Conservation (phyloP, 2,888 invertebrate genomes). For the Oligia fasciuncula region DNA sequence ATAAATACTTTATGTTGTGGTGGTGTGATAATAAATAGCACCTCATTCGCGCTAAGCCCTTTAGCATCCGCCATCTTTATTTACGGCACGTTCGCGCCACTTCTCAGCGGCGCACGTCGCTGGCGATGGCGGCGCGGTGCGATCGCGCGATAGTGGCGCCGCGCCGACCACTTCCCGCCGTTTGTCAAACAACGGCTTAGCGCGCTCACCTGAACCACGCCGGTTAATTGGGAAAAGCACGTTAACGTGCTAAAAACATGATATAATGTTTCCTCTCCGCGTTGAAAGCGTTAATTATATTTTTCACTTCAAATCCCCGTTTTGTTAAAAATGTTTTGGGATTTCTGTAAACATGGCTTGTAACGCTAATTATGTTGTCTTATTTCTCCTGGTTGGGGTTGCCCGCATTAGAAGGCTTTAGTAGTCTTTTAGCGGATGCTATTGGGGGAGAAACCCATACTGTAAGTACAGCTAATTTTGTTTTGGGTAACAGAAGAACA, state of each 20-base stretch:
- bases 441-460: neutral
- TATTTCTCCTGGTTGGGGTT: conserved; percentile 33
- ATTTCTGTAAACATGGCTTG: conserved; percentile 56
- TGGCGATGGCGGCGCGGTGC: conserved; percentile 24
- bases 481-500: neutral
- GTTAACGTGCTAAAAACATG: conserved; percentile 83
- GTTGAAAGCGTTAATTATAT: conserved; percentile 70
- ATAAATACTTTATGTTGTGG: conserved; percentile 67
- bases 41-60: conserved; percentile 74
- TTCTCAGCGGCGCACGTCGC: conserved; percentile 71
- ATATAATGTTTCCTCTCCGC: conserved; percentile 84
- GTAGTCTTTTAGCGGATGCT: neutral
- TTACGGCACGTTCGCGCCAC: conserved; percentile 84
- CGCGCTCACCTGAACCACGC: conserved; percentile 79
- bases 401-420: conserved; percentile 3
- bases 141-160: conserved; percentile 81
- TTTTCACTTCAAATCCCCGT: conserved; percentile 69
- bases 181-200: conserved; percentile 83
- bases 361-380: conserved; percentile 34
- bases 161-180: conserved; percentile 80
- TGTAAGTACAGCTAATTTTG: neutral
- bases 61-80: conserved; percentile 82
- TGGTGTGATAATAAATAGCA: conserved; percentile 68
- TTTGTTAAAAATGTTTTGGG: conserved; percentile 65
- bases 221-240: conserved; percentile 86